A percentile compares a stretch with the other conserved stretches of the same genome.
Evolutionary conservation across 2,797 vertebrate genomes (phyloP).

Genomic region (Coregonus sp.): DNA sequence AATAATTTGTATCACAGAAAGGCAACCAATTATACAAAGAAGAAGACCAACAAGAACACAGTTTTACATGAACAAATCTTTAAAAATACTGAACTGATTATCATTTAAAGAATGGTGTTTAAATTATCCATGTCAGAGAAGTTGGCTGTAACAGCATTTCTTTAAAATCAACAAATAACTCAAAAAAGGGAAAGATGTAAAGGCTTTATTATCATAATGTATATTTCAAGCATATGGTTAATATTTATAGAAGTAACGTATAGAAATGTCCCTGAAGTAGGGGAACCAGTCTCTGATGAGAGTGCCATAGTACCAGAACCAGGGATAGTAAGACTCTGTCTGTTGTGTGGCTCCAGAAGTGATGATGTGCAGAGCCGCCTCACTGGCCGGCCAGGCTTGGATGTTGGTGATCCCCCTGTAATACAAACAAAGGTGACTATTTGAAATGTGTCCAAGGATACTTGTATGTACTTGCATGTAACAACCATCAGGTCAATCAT

Average conservation of each 20-base stretch:
- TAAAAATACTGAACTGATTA: background rate
- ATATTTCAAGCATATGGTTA: conserved; percentile 14
- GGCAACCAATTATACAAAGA: background rate
- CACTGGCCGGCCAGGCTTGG: conserved; percentile 73
- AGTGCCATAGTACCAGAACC: conserved; percentile 61
- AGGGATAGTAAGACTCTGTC: conserved; percentile 79
- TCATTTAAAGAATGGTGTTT: background rate
- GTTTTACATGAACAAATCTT: background rate
- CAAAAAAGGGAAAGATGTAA: background rate
- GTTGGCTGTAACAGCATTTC: background rate
- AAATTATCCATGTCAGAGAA: background rate
- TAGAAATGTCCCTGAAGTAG: conserved; percentile 48
- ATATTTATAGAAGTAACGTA: conserved; percentile 70
- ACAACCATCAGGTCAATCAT: background rate
- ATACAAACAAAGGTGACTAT: conserved; percentile 15
- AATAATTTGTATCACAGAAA: background rate
- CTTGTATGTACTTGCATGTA: background rate
- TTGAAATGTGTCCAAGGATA: background rate
- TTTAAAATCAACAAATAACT: background rate
- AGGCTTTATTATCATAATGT: background rate
- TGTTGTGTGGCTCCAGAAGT: conserved; percentile 69
- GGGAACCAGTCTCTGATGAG: conserved; percentile 75
- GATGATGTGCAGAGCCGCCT: conserved; percentile 82
- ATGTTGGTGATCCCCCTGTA: conserved; percentile 66
- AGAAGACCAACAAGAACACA: background rate